Evolutionary conservation across 92 coral and sea anemone species (phyloP), one percentile per base, ranked within the genome.

Genomic region (Parazoanthus atlanticus): DNA sequence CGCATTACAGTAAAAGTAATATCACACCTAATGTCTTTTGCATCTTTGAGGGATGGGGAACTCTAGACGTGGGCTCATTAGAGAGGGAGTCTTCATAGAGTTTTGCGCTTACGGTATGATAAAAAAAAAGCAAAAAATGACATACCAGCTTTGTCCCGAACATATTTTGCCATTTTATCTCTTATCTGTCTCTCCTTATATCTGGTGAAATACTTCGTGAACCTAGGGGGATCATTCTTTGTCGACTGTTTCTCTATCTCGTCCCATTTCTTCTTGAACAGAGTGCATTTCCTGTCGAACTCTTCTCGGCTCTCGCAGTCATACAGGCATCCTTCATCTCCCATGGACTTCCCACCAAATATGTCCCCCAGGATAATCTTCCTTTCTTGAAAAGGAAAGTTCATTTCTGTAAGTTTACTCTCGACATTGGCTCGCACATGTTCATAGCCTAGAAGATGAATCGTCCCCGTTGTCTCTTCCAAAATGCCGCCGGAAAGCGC

Each of bases 361-460:
- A 86, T 77, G 78, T 90, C 92, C 73, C 67, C 80, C 28, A 77
- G 71, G 19, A 86, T 90, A 46, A 65, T 16, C 65, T 72, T 78
- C 47, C 82, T 79, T 58, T 89, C 85, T 38, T 31, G 84, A 28
- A 76, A 86, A 19, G 92, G 92, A 65, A 90, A 90, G 33, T 81
- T 78, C 86, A 90, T n/a, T 54, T 86, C 92, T 32, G 56, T 90
- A 21, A 90, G 82, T 76, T 90, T 86, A 8, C 81, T 46, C 49
- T 90, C 88, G 38, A 90, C 81, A 83, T 86, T 90, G 2, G 80
- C 92, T 78, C 73, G 81, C 29, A 90, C 92, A 64, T 90, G 90
- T 43, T 90, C 92, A 43, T 64, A 29, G 32, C 92, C 92, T 23
- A 90, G 85, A 29, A 90, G 92, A 65, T 90, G 92, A 49, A 90